phyloP scores from a whole-genome alignment of 2,888 invertebrate species.

The Galerucella pusilla region DNA sequence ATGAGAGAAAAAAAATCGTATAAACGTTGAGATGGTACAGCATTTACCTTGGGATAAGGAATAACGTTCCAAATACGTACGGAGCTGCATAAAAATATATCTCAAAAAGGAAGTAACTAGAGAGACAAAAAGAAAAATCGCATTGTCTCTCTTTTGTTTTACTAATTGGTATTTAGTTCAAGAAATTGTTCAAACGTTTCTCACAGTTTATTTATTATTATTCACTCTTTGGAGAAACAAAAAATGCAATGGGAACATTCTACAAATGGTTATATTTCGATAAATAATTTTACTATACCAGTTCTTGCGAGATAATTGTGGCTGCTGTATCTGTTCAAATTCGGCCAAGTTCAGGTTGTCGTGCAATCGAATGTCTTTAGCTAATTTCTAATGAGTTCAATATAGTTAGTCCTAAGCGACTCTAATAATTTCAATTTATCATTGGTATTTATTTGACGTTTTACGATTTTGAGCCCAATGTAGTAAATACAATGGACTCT shows the following conservation, averaged over 20 bases:
- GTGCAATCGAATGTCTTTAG: too few species aligned
- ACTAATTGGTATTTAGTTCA: constrained; percentile 28
- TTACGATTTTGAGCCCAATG: too few species aligned
- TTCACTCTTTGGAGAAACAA: neutral
- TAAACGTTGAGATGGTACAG: constrained; percentile 1
- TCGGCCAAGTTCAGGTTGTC: too few species aligned
- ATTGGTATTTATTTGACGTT: too few species aligned
- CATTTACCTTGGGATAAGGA: constrained; percentile 24
- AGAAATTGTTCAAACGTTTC: constrained; percentile 23
- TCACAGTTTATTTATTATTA: constrained; percentile 18
- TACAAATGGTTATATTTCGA: neutral
- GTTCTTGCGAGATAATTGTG: too few species aligned
- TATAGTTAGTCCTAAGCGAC: too few species aligned
- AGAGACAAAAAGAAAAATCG: constrained; percentile 14
- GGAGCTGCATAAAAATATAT: constrained; percentile 9
- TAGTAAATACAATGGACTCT: too few species aligned
- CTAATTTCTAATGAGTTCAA: too few species aligned
- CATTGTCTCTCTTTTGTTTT: constrained; percentile 16
- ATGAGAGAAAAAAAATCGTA: neutral
- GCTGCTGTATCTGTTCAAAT: too few species aligned
- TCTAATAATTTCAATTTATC: too few species aligned
- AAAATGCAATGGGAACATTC: neutral
- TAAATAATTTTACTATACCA: neutral
- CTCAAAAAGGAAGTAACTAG: constrained; percentile 21
- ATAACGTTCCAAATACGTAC: constrained; percentile 25